These are phyloP conservation scores for Melinaea marsaeus DNA, from an alignment of 2,888 invertebrate species.

Conservation along the genomic window DNA sequence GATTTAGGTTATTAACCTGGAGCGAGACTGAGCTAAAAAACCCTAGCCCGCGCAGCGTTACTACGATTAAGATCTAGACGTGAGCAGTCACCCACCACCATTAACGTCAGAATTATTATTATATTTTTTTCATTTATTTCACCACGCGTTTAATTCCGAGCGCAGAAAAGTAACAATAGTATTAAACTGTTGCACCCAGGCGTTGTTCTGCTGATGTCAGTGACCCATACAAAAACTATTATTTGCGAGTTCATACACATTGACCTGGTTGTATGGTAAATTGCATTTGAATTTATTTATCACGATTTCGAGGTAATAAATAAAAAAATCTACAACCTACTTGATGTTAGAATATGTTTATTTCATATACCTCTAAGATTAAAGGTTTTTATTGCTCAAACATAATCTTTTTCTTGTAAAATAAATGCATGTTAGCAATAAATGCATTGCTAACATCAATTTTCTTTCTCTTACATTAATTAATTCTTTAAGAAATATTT, in stretches of 20 bases:
- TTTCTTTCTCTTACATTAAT: too few relatives aligned
- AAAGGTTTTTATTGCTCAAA: too few relatives aligned
- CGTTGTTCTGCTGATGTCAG: slow-evolving; percentile 36
- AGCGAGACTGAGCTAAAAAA: slow-evolving; percentile 9
- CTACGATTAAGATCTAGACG: slow-evolving; percentile 28
- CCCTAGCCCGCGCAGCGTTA: slow-evolving; percentile 4
- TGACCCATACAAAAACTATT: slow-evolving; percentile 49
- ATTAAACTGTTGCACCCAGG: slow-evolving; percentile 3
- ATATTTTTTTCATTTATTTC: slow-evolving; percentile 7
- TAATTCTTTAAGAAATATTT: too few relatives aligned
- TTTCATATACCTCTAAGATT: too few relatives aligned
- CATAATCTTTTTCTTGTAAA: too few relatives aligned
- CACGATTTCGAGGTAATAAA: too few relatives aligned
- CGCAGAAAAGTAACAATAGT: slow-evolving; percentile 7
- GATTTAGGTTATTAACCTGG: background rate
- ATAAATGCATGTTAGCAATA: too few relatives aligned
- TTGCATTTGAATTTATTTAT: too few relatives aligned
- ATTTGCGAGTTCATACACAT: slow-evolving; percentile 13
- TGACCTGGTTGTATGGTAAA: too few relatives aligned
- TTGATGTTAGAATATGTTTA: too few relatives aligned
- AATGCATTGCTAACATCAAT: too few relatives aligned
- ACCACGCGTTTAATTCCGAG: slow-evolving; percentile 18
- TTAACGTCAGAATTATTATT: slow-evolving; percentile 27
- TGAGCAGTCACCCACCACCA: slow-evolving; percentile 25
- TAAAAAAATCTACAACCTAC: too few relatives aligned